Percentiles rank a stretch among this genome's conserved stretches.
These are phyloP conservation scores for Trematomus bernacchii DNA, from an alignment of 2,797 vertebrate genomes.

Conservation along the genomic window DNA sequence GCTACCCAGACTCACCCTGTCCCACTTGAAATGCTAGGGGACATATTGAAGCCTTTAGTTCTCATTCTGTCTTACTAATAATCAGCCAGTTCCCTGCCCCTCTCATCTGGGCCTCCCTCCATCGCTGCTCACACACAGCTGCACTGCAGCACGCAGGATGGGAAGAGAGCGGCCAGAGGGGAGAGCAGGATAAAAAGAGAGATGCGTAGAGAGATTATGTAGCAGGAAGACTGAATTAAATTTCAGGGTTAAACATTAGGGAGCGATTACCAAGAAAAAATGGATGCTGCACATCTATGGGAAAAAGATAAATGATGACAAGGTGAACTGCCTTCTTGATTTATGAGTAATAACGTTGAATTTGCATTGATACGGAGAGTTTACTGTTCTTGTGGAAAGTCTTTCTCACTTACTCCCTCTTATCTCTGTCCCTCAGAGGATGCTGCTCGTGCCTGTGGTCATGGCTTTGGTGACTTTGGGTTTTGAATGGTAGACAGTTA, in stretches of 20 bases:
- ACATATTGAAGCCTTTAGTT: slow-evolving; percentile 81
- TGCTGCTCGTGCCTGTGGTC: slow-evolving; percentile 76
- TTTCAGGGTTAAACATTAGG: slow-evolving; percentile 19
- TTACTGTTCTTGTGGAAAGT: slow-evolving; percentile 43
- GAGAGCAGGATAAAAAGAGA: slow-evolving; percentile 14
- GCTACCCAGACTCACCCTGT: slow-evolving; percentile 56
- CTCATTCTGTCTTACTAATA: slow-evolving; percentile 70
- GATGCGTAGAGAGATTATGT: not conserved
- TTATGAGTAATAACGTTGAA: slow-evolving; percentile 55
- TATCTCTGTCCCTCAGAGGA: slow-evolving; percentile 53
- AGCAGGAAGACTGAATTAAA: slow-evolving; percentile 6
- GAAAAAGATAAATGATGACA: slow-evolving; percentile 58
- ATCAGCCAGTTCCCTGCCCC: slow-evolving; percentile 64
- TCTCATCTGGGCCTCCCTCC: slow-evolving; percentile 66
- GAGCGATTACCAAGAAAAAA: slow-evolving; percentile 28
- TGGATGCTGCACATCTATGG: slow-evolving; percentile 19
- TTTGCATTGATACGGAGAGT: slow-evolving; percentile 49
- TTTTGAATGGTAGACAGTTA: slow-evolving; percentile 64
- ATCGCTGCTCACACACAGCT: slow-evolving; percentile 65
- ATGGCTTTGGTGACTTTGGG: slow-evolving; percentile 68
- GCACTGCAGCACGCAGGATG: slow-evolving; percentile 55
- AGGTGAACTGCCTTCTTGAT: slow-evolving; percentile 34
- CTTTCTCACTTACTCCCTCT: slow-evolving; percentile 46
- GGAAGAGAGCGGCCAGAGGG: slow-evolving; percentile 23
- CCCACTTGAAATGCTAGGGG: slow-evolving; percentile 70